Evolutionary conservation across 2,797 vertebrate species (phyloP).

Genomic region (Pteronotus mesoamericanus): DNA sequence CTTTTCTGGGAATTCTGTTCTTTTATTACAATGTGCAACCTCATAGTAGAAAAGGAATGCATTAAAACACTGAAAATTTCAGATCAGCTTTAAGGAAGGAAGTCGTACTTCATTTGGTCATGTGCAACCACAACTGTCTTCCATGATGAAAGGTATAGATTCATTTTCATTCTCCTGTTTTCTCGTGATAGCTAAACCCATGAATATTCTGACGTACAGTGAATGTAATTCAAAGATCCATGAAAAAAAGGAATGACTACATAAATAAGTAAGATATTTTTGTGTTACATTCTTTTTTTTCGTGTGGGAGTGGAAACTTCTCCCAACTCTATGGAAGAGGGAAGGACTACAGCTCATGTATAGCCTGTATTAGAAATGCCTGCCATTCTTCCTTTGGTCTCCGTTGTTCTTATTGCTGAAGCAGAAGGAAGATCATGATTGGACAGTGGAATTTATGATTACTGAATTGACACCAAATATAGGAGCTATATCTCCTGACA

Average conservation of each 20-base stretch:
- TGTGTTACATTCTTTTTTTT: background rate
- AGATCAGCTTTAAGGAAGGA: background rate
- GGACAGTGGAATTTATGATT: background rate
- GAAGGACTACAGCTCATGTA: background rate
- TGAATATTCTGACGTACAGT: background rate
- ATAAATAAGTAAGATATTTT: background rate
- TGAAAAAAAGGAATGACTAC: background rate
- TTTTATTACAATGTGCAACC: background rate
- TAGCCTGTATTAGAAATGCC: background rate
- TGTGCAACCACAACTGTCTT: background rate
- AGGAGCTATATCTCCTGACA: background rate
- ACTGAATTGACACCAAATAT: background rate
- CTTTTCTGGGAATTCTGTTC: conserved; percentile 35
- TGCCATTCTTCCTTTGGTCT: background rate
- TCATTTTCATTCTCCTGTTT: background rate
- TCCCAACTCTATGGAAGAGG: background rate
- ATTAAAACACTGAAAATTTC: background rate
- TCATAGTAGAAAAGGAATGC: background rate
- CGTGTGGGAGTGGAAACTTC: background rate
- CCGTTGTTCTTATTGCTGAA: background rate
- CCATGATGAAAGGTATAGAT: background rate
- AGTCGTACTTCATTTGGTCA: conserved; percentile 4
- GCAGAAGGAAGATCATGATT: background rate
- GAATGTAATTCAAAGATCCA: background rate
- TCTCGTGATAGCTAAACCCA: background rate